phyloP scores from a whole-genome alignment of 2,797 vertebrate species.

The Ambastaia sidthimunki region DNA sequence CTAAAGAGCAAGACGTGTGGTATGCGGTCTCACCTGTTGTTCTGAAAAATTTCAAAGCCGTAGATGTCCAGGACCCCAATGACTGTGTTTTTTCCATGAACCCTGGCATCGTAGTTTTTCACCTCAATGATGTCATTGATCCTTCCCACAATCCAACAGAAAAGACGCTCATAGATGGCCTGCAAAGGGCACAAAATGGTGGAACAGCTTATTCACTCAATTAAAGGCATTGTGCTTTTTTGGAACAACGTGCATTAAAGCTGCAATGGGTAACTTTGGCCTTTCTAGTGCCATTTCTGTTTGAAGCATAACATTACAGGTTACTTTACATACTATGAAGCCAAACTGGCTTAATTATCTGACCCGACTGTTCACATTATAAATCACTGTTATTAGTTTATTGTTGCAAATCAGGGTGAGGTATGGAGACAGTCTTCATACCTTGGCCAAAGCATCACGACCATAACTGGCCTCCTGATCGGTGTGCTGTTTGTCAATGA shows the following conservation, averaged over 20 bases:
- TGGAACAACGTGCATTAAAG: too few relatives aligned
- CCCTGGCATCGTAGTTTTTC: conserved; percentile 86
- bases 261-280: too few relatives aligned
- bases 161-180: conserved; percentile 97
- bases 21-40: conserved; percentile 86
- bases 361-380: too few relatives aligned
- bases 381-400: too few relatives aligned
- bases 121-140: conserved; percentile 96
- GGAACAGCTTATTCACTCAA: background rate
- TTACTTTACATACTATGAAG: too few relatives aligned
- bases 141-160: conserved; percentile 96
- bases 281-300: too few relatives aligned
- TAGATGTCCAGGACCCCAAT: conserved; percentile 99
- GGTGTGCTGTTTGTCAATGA: conserved; percentile 97
- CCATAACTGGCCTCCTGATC: conserved; percentile 93
- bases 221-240: too few relatives aligned
- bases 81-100: conserved; percentile 97
- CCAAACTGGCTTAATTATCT: too few relatives aligned
- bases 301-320: too few relatives aligned
- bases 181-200: conserved; percentile 62
- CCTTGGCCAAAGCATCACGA: conserved; percentile 94
- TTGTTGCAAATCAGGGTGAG: too few relatives aligned
- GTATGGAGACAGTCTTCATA: conserved; percentile 58
- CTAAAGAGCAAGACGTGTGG: background rate
- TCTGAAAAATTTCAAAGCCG: conserved; percentile 98